phyloP scores from a whole-genome alignment of 2,797 vertebrate species.

The Paedocypris micromegethes region DNA sequence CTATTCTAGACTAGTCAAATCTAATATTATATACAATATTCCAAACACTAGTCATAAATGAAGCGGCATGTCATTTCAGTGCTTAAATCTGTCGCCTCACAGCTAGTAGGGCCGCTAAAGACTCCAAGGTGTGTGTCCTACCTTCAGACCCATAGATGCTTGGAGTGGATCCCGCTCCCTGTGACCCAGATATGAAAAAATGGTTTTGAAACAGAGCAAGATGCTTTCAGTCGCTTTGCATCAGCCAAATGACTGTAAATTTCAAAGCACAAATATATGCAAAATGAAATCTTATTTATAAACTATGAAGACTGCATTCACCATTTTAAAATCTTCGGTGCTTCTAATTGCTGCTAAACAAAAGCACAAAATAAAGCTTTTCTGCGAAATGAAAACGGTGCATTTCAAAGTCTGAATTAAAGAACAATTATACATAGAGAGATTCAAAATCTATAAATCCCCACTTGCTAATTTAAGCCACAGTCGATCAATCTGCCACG shows the following conservation, averaged over 20 bases:
- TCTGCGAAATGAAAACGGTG: slow-evolving; percentile 11
- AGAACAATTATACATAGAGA: slow-evolving; percentile 7
- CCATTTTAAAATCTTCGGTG: slow-evolving; percentile 2
- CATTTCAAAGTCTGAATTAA: slow-evolving; percentile 13
- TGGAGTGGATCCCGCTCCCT: too few species aligned
- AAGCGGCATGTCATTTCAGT: too few species aligned
- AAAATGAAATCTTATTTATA: slow-evolving; percentile 23
- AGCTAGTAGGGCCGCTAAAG: too few species aligned
- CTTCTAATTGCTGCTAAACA: slow-evolving; percentile 14
- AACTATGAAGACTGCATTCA: slow-evolving; percentile 16
- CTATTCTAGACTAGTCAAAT: too few species aligned
- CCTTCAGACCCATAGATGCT: not conserved
- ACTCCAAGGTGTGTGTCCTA: too few species aligned
- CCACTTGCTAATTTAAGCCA: slow-evolving; percentile 27
- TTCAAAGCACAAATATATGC: slow-evolving; percentile 11
- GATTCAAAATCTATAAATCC: slow-evolving; percentile 10
- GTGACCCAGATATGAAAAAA: too few species aligned
- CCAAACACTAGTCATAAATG: too few species aligned
- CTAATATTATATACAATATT: too few species aligned
- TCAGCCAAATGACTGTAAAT: not conserved
- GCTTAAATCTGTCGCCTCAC: too few species aligned
- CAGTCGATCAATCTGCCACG: slow-evolving; percentile 2
- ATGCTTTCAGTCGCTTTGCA: not conserved
- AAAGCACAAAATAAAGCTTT: not conserved
- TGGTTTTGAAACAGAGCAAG: not conserved